phyloP scores from a whole-genome alignment of 2,113 vertebrate species.

The Pachypanchax playfairii region DNA sequence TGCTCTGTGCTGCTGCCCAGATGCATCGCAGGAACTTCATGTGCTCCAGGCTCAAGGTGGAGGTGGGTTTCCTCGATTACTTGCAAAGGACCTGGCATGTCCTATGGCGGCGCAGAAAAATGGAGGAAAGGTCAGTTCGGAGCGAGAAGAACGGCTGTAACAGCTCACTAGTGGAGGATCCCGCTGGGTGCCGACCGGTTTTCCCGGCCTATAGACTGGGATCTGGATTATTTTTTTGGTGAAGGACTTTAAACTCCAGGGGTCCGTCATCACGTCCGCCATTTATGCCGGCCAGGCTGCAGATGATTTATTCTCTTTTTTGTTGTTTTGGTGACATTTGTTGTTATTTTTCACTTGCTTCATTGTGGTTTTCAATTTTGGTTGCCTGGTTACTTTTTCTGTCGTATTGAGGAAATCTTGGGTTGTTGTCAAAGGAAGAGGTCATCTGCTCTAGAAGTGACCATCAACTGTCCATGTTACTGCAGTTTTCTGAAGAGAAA shows the following conservation, averaged over 20 bases:
- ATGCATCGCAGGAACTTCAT: constrained; percentile 39
- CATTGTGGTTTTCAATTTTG: constrained; percentile 43
- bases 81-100: constrained; percentile 45
- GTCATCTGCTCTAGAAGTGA: constrained; percentile 87
- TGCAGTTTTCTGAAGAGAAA: constrained; percentile 90
- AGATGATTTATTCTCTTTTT: constrained; percentile 46
- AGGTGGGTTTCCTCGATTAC: constrained; percentile 45
- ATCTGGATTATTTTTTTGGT: constrained; percentile 39
- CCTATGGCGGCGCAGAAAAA: constrained; percentile 39
- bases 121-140: constrained; percentile 39
- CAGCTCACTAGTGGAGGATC: constrained; percentile 42
- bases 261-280: constrained; percentile 48
- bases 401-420: constrained; percentile 53
- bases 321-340: constrained; percentile 43
- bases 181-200: constrained; percentile 43
- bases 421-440: constrained; percentile 77
- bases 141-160: constrained; percentile 45
- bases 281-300: constrained; percentile 45
- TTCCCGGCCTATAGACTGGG: constrained; percentile 49
- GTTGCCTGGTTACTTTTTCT: constrained; percentile 47
- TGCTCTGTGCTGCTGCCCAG: constrained; percentile 56
- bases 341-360: constrained; percentile 55
- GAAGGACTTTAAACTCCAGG: constrained; percentile 51
- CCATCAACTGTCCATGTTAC: constrained; percentile 99
- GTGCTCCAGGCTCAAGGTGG: constrained; percentile 57